Base-by-base conservation (phyloP, 2,888 invertebrate genomes). In the Mesorhabditis belari region DNA sequence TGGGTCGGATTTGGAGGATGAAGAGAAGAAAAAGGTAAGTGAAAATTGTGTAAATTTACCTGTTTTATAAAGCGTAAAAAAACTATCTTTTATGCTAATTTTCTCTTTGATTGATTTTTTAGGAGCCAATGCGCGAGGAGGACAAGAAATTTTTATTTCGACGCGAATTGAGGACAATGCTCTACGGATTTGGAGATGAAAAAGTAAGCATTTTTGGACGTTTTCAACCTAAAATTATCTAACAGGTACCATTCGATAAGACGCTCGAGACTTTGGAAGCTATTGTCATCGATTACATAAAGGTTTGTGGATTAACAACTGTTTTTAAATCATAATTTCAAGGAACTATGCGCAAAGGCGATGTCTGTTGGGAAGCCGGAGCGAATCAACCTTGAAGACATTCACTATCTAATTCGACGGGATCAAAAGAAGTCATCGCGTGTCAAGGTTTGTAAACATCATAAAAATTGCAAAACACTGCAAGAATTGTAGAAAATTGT, bases 141-240 rank as follows among this genome's bases (percentile, higher is more conserved):
- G 73, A 71, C 60, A 64, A 68, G 44, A 73, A 71, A 57, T 67
- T 64, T 57, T 55, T 67, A 21, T 67, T 79, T 52, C 63, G 87
- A 86, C 96, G 87, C 86, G 80, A 82, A 68, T 72, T 95, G 50
- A 86, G 93, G 28, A 92, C 92, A 76, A 98, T 98, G 96, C 94
- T 98, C 92, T 99, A 92, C 82, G 98, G 98, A 0, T 98, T 98
- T 85, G 98, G 98, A 4, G 98, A 98, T 83, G 96, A 98, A 81
- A 92, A 93, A 82, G 96, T 77, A n/a, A n/a, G n/a, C n/a, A n/a
- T n/a, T n/a, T n/a, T 35, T 9, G 44, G 12, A 17, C 44, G 44
- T n/a, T 17, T 9, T 35, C 44, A 35, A 35, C 12, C 1, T 35
- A 17, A 35, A 1, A 35, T 9, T 35, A 17, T 9, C 44, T 35